phyloP scores from a whole-genome alignment of 2,113 vertebrate genomes.

The Corynorhinus townsendii region DNA sequence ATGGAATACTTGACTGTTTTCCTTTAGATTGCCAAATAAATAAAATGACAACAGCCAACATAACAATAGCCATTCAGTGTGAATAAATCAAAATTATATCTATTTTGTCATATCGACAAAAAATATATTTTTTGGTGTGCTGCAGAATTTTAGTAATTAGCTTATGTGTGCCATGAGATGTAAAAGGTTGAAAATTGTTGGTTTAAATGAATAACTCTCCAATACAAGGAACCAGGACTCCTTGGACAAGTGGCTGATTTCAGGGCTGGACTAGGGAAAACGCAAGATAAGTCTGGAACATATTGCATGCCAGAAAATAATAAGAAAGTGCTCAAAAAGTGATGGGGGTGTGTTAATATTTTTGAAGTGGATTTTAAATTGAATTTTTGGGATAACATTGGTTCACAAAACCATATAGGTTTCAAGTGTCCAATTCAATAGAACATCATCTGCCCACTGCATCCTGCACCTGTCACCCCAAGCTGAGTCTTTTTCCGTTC shows the following conservation, averaged over 20 bases:
- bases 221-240: not conserved
- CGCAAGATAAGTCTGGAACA: not conserved
- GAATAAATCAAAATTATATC: not conserved
- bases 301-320: not conserved
- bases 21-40: not conserved
- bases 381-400: too few relatives aligned
- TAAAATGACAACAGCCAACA: not conserved
- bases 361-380: too few relatives aligned
- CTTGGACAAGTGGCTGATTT: not conserved
- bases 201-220: not conserved
- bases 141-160: not conserved
- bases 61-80: not conserved
- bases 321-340: not conserved
- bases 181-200: not conserved
- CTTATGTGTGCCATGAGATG: not conserved
- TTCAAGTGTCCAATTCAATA: too few relatives aligned
- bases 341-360: not conserved
- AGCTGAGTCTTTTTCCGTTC: too few relatives aligned
- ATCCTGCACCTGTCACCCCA: too few relatives aligned
- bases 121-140: not conserved
- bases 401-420: too few relatives aligned
- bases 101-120: not conserved
- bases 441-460: too few relatives aligned
- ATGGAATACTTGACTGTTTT: not conserved
- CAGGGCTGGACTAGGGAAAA: not conserved